These are phyloP conservation scores for Lissonota sp. DNA, from an alignment of 2,888 invertebrate species.

Conservation along the genomic window DNA sequence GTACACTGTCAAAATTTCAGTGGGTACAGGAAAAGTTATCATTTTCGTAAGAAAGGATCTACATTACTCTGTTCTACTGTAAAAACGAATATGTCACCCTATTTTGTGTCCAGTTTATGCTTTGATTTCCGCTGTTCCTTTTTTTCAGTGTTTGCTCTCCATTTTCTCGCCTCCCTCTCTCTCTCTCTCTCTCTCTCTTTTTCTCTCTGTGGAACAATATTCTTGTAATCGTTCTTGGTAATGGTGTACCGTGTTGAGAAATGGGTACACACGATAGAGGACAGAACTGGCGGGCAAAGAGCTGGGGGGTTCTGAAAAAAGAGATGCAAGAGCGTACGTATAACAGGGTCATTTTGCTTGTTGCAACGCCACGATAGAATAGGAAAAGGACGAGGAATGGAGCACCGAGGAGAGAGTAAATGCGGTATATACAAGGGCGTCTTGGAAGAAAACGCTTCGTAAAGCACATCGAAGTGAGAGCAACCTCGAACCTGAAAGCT, in stretches of 20 bases:
- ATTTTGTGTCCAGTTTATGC: too few species aligned
- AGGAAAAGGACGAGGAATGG: conserved; percentile 12
- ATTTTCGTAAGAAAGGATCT: too few species aligned
- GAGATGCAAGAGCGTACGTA: conserved; percentile 5
- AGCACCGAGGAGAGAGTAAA: background rate
- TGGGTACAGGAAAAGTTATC: too few species aligned
- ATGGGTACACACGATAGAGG: conserved; percentile 9
- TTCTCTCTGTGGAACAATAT: conserved; percentile 46
- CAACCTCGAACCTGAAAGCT: conserved; percentile 48
- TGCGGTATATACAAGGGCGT: background rate
- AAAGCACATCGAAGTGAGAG: conserved; percentile 43
- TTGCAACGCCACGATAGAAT: conserved; percentile 31
- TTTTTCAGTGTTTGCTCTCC: too few species aligned
- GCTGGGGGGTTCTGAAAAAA: background rate
- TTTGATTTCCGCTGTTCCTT: too few species aligned
- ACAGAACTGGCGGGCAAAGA: conserved; percentile 15
- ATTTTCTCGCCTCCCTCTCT: background rate
- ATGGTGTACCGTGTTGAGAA: conserved; percentile 36
- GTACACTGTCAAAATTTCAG: too few species aligned
- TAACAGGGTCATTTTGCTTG: conserved; percentile 32
- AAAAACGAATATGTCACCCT: too few species aligned
- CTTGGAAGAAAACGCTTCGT: conserved; percentile 48
- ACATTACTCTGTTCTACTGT: too few species aligned
- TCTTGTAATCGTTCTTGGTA: conserved; percentile 63
- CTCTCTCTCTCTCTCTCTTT: conserved; percentile 5